Percentiles rank a stretch among this genome's conserved stretches.
Conservation (phyloP, 2,888 invertebrate genomes). For the Heteromyza rotundicornis region DNA sequence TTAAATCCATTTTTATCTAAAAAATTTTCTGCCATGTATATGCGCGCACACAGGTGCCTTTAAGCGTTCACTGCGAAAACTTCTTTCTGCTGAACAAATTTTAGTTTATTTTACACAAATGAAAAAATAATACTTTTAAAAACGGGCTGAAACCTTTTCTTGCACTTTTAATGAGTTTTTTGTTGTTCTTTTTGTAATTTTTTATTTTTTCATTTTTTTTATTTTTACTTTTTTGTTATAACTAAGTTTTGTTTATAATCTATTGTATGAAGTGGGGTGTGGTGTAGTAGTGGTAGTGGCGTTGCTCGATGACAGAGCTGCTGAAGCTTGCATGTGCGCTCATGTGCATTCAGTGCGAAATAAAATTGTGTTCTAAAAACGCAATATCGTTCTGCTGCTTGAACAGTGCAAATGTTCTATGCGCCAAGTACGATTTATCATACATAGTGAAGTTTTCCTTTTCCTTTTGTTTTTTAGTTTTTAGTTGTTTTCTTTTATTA, state of each 20-base stretch:
- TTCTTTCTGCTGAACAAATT: neutral
- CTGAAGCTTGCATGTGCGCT: neutral
- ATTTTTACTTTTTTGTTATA: neutral
- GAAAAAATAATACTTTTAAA: neutral
- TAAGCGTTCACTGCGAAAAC: neutral
- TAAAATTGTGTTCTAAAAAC: neutral
- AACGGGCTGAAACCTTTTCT: neutral
- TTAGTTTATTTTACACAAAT: neutral
- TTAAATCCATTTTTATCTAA: neutral
- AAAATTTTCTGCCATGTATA: neutral
- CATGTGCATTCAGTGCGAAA: neutral
- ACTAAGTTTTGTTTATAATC: neutral
- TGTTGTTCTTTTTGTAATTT: no score
- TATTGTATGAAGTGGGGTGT: neutral
- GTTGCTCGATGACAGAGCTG: no score
- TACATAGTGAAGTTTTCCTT: neutral
- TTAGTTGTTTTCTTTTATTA: neutral
- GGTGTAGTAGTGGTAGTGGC: neutral
- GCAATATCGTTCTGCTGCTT: neutral
- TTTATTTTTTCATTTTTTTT: no score
- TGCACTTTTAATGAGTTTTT: neutral
- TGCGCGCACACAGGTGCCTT: neutral
- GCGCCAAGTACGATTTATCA: neutral
- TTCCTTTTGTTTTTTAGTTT: conserved; percentile 15
- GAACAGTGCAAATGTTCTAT: no score